A percentile compares a stretch with the other conserved stretches of the same genome.
These are phyloP conservation scores for Arenicola marina DNA, from an alignment of 2,888 invertebrate genomes.

Conservation along the genomic window DNA sequence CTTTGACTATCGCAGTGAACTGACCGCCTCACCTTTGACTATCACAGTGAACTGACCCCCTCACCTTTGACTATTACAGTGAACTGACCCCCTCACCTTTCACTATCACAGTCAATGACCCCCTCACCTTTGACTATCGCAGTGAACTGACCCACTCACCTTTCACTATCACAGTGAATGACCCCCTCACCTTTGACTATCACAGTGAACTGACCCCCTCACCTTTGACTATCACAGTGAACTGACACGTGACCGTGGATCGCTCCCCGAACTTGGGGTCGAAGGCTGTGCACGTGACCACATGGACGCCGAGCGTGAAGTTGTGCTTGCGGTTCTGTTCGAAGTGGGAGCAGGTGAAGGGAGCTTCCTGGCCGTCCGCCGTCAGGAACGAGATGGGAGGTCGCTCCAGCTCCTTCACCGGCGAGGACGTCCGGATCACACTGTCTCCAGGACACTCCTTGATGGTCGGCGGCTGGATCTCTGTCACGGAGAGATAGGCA, in stretches of 20 bases:
- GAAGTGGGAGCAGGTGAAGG: constrained; percentile 28
- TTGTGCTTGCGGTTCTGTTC: constrained; percentile 8
- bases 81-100: too few relatives aligned
- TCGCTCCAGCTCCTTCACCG: constrained; percentile 3
- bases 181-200: too few relatives aligned
- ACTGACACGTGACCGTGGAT: constrained; percentile 20
- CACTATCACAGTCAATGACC: too few relatives aligned
- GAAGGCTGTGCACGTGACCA: constrained; percentile 27
- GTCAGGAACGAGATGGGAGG: constrained; percentile 25
- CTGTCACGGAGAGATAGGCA: constrained; percentile 16
- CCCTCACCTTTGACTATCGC: too few relatives aligned
- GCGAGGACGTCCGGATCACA: constrained; percentile 12
- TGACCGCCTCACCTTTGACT: too few relatives aligned
- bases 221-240: constrained; percentile 28
- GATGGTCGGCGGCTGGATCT: constrained; percentile 24
- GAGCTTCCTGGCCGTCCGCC: constrained; percentile 13
- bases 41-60: too few relatives aligned
- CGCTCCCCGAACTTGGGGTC: constrained; percentile 30
- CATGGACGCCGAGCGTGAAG: constrained; percentile 27
- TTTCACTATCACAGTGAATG: too few relatives aligned
- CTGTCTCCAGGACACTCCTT: constrained; percentile 25
- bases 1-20: too few relatives aligned
- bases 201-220: too few relatives aligned
- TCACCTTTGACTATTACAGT: too few relatives aligned
- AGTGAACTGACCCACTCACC: too few relatives aligned